Conservation (phyloP, 2,113 vertebrate genomes). For the Scomber scombrus region DNA sequence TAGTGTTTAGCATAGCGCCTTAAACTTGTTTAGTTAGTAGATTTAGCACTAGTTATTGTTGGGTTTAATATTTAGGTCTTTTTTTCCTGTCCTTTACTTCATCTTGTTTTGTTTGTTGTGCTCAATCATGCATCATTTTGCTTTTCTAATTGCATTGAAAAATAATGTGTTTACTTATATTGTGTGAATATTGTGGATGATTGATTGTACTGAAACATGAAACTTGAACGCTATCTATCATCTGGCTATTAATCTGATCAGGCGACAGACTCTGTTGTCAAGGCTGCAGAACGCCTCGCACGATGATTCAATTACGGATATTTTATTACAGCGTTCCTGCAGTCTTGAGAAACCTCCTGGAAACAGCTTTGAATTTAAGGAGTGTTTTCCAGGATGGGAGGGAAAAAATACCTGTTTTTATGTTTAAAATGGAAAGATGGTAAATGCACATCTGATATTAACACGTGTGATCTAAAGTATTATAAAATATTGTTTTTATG, state of each 20-base stretch:
- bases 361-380: background rate
- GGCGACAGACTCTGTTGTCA: conserved; percentile 26
- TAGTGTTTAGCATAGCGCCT: background rate
- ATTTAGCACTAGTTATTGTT: no score
- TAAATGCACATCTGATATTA: no score
- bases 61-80: background rate
- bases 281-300: conserved; percentile 4
- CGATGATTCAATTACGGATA: background rate
- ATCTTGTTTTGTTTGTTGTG: conserved; percentile 29
- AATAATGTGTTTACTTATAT: background rate
- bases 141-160: background rate
- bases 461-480: no score
- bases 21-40: background rate
- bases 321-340: background rate
- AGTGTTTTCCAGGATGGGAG: background rate
- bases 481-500: no score
- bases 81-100: background rate
- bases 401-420: no score
- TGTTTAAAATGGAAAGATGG: no score
- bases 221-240: conserved; percentile 8
- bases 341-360: background rate
- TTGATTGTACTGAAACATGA: background rate
- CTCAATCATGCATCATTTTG: background rate
- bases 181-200: conserved; percentile 21
- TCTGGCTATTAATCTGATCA: background rate